These are phyloP conservation scores for Oncorhynchus gorbuscha DNA, from an alignment of 2,113 vertebrate genomes.

Conservation along the genomic window DNA sequence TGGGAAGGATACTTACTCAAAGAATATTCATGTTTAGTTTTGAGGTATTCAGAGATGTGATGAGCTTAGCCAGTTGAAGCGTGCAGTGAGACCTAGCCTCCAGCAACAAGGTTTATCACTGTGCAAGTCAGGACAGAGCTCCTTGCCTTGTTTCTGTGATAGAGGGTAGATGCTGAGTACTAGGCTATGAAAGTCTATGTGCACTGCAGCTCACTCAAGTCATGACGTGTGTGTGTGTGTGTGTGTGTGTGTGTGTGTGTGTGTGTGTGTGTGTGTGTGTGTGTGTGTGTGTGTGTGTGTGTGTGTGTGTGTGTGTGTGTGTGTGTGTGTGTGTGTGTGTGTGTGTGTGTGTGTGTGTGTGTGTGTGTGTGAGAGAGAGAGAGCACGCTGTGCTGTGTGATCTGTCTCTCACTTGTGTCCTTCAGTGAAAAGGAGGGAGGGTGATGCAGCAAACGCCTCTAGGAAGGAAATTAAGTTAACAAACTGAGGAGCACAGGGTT, in stretches of 20 bases:
- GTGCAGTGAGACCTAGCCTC: conserved; percentile 64
- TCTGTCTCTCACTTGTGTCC: neutral
- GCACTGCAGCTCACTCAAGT: conserved; percentile 50
- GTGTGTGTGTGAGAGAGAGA: neutral
- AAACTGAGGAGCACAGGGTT: neutral
- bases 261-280: neutral
- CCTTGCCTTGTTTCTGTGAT: conserved; percentile 41
- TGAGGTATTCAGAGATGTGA: conserved; percentile 56
- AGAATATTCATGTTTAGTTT: conserved; percentile 39
- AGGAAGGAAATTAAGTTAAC: conserved; percentile 21
- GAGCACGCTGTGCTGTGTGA: neutral
- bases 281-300: neutral
- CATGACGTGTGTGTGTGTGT: conserved; percentile 18
- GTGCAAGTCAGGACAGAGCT: conserved; percentile 70
- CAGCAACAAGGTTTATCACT: conserved; percentile 56
- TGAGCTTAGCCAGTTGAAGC: conserved; percentile 64
- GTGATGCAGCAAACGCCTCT: neutral
- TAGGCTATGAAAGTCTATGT: conserved; percentile 33
- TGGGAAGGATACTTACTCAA: neutral
- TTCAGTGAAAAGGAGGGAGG: neutral
- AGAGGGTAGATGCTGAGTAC: neutral
- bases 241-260: neutral
- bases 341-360: neutral
- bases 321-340: neutral
- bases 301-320: neutral